Conservation (phyloP, 1,140 invertebrate species). For the Drosophila saltans region DNA sequence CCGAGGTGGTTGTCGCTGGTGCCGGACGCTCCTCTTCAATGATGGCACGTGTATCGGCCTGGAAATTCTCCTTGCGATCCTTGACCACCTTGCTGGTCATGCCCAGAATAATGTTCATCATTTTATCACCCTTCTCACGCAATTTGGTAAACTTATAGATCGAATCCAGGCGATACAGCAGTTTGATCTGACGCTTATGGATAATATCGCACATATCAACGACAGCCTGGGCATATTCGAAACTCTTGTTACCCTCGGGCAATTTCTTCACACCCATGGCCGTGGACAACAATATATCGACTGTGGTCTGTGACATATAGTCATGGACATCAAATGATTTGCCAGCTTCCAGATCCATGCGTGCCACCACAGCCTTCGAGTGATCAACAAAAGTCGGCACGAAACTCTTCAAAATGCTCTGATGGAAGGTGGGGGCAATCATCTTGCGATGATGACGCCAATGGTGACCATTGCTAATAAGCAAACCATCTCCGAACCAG, state of each 20-base stretch:
- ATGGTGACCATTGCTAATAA: conserved; percentile 92
- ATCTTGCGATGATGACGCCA: conserved; percentile 94
- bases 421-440: conserved; percentile 96
- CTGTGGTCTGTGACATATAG: conserved; percentile 91
- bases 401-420: conserved; percentile 95
- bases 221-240: conserved; percentile 89
- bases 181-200: conserved; percentile 87
- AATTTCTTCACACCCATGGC: conserved; percentile 88
- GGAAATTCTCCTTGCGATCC: conserved; percentile 85
- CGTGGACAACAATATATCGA: conserved; percentile 94
- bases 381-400: conserved; percentile 94
- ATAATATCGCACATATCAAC: conserved; percentile 90
- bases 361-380: conserved; percentile 87
- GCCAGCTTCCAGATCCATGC: conserved; percentile 86
- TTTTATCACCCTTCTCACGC: conserved; percentile 85
- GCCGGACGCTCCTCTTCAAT: conserved; percentile 62
- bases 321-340: conserved; percentile 92
- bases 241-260: conserved; percentile 86
- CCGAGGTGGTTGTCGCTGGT: background rate
- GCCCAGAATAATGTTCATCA: conserved; percentile 87
- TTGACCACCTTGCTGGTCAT: conserved; percentile 87
- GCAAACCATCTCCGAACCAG: conserved; percentile 94
- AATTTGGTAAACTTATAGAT: conserved; percentile 86
- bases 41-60: conserved; percentile 84
- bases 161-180: conserved; percentile 85